These are phyloP conservation scores for Calosoma granatense DNA, from an alignment of 1,140 invertebrate species.

Conservation along the genomic window DNA sequence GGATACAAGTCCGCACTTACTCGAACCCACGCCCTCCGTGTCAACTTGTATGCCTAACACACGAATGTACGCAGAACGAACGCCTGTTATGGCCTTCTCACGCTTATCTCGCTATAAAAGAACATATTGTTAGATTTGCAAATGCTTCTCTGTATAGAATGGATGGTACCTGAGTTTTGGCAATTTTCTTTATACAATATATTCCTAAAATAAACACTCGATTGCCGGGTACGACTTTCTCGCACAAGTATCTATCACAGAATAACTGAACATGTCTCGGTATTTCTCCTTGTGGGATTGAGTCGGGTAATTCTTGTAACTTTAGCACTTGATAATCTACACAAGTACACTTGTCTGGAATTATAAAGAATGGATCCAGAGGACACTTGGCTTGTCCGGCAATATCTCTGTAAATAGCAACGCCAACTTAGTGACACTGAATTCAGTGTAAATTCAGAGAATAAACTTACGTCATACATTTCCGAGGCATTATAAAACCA, in stretches of 20 bases:
- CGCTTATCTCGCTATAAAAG: conserved; percentile 47
- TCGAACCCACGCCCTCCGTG: conserved; percentile 64
- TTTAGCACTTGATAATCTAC: conserved; percentile 90
- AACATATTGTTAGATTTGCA: conserved; percentile 14
- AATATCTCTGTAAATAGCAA: conserved; percentile 59
- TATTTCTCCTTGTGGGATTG: conserved; percentile 97
- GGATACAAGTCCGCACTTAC: conserved; percentile 45
- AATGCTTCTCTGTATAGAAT: conserved; percentile 38
- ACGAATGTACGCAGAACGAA: conserved; percentile 86
- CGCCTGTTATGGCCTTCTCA: conserved; percentile 84
- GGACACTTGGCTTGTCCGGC: conserved; percentile 85
- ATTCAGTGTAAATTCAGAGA: conserved; percentile 4
- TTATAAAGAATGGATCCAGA: conserved; percentile 95
- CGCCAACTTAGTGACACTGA: conserved; percentile 9
- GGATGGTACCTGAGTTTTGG: no score
- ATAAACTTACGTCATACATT: conserved; percentile 76
- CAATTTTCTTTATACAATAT: conserved; percentile 91
- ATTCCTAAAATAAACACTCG: conserved; percentile 89
- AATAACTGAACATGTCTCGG: conserved; percentile 93
- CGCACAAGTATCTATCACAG: conserved; percentile 88
- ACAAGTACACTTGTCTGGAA: conserved; percentile 94
- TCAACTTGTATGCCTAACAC: conserved; percentile 88
- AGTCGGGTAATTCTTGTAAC: conserved; percentile 93
- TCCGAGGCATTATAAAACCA: conserved; percentile 91
- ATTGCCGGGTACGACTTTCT: conserved; percentile 93